Evolutionary conservation across 2,113 vertebrate species (phyloP).

Genomic region (Zosterops japonicus): DNA sequence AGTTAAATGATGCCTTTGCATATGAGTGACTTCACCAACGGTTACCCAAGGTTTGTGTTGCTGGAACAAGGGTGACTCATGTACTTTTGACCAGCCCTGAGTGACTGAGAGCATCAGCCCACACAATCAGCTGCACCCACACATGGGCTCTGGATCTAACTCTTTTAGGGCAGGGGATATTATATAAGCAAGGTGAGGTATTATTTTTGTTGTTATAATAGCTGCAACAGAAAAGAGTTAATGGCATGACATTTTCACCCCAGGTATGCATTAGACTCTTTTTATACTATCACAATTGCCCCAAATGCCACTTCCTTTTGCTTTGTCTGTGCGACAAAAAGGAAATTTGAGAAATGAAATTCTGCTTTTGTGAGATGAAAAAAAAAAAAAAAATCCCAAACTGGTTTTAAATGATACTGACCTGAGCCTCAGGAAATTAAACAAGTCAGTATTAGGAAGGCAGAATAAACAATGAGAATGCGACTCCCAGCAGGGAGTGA

Average conservation of each 20-base stretch:
- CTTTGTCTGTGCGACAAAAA: background rate
- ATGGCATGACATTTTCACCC: background rate
- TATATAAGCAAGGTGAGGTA: background rate
- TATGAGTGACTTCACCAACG: background rate
- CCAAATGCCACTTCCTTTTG: background rate
- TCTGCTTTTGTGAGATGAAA: background rate
- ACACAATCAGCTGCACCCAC: background rate
- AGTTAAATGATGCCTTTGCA: background rate
- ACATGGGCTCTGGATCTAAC: background rate
- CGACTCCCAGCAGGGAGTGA: slow-evolving; percentile 26
- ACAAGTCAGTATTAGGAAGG: background rate
- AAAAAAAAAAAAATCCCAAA: background rate
- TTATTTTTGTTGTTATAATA: background rate
- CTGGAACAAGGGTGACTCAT: background rate
- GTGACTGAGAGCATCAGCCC: background rate
- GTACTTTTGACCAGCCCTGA: background rate
- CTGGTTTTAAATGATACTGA: background rate
- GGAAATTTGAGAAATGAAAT: background rate
- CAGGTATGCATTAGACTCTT: background rate
- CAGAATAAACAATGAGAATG: slow-evolving; percentile 15
- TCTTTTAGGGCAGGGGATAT: background rate
- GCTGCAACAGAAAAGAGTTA: background rate
- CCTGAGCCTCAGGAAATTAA: slow-evolving; percentile 21
- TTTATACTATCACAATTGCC: background rate
- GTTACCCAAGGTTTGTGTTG: background rate